Percentiles rank a stretch among this genome's conserved stretches.
Conservation (phyloP, 2,888 invertebrate species). For the Pasiphila rectangulata region DNA sequence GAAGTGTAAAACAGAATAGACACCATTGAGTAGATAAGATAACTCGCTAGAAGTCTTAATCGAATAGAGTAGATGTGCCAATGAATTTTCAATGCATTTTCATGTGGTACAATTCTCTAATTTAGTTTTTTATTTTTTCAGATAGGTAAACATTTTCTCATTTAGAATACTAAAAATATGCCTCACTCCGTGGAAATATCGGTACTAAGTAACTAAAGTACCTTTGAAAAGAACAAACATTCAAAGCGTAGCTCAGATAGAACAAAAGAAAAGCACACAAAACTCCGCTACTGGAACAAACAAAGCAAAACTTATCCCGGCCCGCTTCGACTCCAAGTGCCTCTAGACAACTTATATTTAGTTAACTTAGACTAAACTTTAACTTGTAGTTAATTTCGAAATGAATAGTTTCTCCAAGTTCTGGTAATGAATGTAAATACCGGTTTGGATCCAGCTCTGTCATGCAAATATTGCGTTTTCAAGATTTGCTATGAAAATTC, state of each 20-base stretch:
- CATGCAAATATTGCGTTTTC: constrained; percentile 21
- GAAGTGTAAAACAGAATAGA: too few species aligned
- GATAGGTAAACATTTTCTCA: too few species aligned
- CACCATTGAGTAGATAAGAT: too few species aligned
- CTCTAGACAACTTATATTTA: constrained; percentile 37
- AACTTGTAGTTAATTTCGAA: constrained; percentile 34
- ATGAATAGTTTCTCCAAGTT: constrained; percentile 35
- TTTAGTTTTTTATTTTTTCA: too few species aligned
- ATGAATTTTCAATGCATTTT: too few species aligned
- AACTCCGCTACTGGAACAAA: constrained; percentile 7
- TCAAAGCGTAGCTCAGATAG: not conserved
- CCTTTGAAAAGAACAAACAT: not conserved
- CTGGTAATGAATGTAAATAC: constrained; percentile 21
- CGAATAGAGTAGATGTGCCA: too few species aligned
- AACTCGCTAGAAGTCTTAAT: too few species aligned
- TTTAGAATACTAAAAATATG: too few species aligned
- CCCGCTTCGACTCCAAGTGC: constrained; percentile 7
- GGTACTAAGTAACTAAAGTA: too few species aligned
- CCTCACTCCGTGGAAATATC: too few species aligned
- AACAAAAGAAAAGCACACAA: constrained; percentile 2
- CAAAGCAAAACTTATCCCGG: constrained; percentile 20
- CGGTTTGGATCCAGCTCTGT: constrained; percentile 10
- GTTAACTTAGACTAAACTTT: constrained; percentile 12
- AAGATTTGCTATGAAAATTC: constrained; percentile 13
- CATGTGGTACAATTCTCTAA: too few species aligned